Evolutionary conservation across 1,140 invertebrate species (phyloP).

Genomic region (Cotesia typhae): DNA sequence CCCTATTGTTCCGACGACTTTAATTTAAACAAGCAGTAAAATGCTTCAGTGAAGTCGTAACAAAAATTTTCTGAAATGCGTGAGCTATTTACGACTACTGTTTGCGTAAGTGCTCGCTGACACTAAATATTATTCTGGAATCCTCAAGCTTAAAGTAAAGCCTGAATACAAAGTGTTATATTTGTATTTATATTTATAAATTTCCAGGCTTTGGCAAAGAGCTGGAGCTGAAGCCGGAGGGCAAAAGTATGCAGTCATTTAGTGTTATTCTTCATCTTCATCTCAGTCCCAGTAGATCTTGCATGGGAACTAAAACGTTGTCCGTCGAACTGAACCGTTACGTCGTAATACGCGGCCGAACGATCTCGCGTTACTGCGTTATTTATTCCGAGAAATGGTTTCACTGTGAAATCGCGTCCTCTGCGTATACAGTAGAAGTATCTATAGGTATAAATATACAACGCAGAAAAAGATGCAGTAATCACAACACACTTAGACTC

Average conservation of each 20-base stretch:
- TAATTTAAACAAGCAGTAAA: too few species aligned
- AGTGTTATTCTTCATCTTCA: constrained; percentile 1
- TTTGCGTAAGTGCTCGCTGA: too few species aligned
- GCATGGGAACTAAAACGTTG: constrained; percentile 29
- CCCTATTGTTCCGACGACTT: too few species aligned
- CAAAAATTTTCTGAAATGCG: neutral
- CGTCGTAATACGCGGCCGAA: constrained; percentile 42
- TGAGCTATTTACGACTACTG: neutral
- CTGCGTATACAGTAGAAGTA: constrained; percentile 1
- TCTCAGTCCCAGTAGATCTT: constrained; percentile 12
- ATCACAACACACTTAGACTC: too few species aligned
- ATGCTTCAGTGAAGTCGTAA: constrained; percentile 24
- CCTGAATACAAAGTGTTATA: neutral
- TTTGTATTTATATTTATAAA: neutral
- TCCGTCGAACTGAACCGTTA: constrained; percentile 42
- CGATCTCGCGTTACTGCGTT: constrained; percentile 36
- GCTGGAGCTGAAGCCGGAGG: neutral
- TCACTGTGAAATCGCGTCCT: constrained; percentile 32
- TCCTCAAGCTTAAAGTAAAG: too few species aligned
- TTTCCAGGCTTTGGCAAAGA: too few species aligned
- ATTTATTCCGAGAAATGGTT: constrained; percentile 41
- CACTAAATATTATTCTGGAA: too few species aligned
- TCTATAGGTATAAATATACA: too few species aligned
- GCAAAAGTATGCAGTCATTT: constrained; percentile 20
- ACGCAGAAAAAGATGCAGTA: too few species aligned